These are phyloP conservation scores for Macrotis lagotis DNA, from an alignment of 2,113 vertebrate genomes.

Conservation along the genomic window DNA sequence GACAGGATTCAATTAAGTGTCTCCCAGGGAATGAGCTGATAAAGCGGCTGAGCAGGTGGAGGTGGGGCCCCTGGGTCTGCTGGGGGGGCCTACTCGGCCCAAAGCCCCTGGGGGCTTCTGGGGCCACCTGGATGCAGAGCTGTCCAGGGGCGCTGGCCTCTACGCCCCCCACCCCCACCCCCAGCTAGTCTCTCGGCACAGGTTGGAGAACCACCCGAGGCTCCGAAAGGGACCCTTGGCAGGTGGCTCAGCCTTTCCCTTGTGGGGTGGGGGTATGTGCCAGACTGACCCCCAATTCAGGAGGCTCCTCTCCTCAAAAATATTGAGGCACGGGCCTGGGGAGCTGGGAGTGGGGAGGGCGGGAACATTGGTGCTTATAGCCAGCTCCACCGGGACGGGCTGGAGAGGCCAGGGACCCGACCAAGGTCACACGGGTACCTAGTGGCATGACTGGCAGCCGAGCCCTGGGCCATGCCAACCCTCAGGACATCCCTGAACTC, in stretches of 20 bases:
- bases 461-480: background rate
- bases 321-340: background rate
- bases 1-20: background rate
- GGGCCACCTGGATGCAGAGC: background rate
- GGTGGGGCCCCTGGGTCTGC: background rate
- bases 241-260: no score
- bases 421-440: conserved; percentile 71
- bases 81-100: no score
- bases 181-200: conserved; percentile 25
- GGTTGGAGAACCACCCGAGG: background rate
- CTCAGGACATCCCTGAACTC: conserved; percentile 49
- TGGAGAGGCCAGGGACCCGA: conserved; percentile 14
- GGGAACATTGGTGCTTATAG: no score
- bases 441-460: no score
- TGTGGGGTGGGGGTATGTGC: no score
- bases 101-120: no score
- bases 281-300: background rate
- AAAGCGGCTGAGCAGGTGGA: background rate
- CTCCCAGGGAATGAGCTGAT: background rate
- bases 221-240: conserved; percentile 45
- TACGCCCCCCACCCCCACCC: background rate
- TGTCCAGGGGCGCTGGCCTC: no score
- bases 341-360: background rate
- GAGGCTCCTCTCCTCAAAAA: background rate
- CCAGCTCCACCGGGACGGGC: background rate